phyloP scores from a whole-genome alignment of 2,888 invertebrate species.

The Cantharis flavilabris region DNA sequence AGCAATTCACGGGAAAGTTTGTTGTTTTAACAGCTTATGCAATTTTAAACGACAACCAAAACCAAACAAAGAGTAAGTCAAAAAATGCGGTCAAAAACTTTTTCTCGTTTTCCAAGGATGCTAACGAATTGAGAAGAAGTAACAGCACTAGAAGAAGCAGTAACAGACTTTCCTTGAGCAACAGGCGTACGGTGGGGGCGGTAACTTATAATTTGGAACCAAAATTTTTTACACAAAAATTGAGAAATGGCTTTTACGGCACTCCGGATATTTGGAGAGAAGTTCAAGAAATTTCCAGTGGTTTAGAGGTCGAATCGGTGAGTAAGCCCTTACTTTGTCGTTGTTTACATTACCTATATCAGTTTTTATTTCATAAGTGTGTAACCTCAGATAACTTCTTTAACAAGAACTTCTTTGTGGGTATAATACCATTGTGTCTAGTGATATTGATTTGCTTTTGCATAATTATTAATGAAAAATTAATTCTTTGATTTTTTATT shows the following conservation, averaged over 20 bases:
- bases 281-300: slow-evolving; percentile 68
- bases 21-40: slow-evolving; percentile 72
- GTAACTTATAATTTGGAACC: slow-evolving; percentile 71
- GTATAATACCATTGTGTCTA: background rate
- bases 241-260: slow-evolving; percentile 63
- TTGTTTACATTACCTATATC: background rate
- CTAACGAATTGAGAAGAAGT: slow-evolving; percentile 42
- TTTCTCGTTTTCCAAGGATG: slow-evolving; percentile 53
- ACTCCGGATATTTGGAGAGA: slow-evolving; percentile 75
- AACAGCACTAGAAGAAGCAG: slow-evolving; percentile 45
- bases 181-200: slow-evolving; percentile 69
- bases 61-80: slow-evolving; percentile 48
- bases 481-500: background rate
- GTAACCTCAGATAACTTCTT: background rate
- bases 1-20: slow-evolving; percentile 68
- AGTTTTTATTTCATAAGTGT: background rate
- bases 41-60: slow-evolving; percentile 61
- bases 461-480: background rate
- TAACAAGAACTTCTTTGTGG: background rate
- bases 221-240: slow-evolving; percentile 65
- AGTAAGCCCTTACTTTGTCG: slow-evolving; percentile 38
- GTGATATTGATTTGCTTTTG: background rate
- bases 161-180: slow-evolving; percentile 62
- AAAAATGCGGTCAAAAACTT: slow-evolving; percentile 39
- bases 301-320: slow-evolving; percentile 59